A percentile compares a stretch with the other conserved stretches of the same genome.
phyloP scores from a whole-genome alignment of 2,113 vertebrate species.

The Sminthopsis crassicaudata region DNA sequence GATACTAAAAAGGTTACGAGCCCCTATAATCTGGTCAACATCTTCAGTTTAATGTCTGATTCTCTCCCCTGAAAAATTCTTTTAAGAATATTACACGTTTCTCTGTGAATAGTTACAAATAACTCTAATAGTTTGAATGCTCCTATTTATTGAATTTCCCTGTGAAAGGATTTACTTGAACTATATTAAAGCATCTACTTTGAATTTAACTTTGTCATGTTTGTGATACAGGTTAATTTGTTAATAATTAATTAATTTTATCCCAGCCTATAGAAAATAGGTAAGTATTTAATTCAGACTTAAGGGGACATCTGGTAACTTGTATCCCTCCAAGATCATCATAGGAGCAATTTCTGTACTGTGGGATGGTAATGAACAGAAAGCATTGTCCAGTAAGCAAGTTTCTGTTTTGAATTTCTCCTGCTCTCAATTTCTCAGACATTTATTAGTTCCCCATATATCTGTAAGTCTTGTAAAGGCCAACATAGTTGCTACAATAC shows the following conservation, averaged over 20 bases:
- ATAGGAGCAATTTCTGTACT: neutral
- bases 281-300: neutral
- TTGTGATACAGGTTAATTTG: neutral
- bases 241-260: neutral
- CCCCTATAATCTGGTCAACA: neutral
- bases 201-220: neutral
- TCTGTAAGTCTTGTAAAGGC: slow-evolving; percentile 23
- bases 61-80: neutral
- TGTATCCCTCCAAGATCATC: neutral
- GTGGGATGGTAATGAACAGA: neutral
- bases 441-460: neutral
- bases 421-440: neutral
- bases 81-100: neutral
- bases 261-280: slow-evolving; percentile 6
- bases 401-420: neutral
- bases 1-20: neutral
- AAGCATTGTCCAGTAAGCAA: neutral
- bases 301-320: neutral
- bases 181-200: neutral
- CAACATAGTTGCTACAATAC: neutral
- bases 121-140: neutral
- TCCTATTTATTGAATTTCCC: neutral
- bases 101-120: neutral
- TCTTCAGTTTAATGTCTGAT: neutral
- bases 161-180: slow-evolving; percentile 1